Percentiles rank a stretch among this genome's conserved stretches.
phyloP scores from a whole-genome alignment of 2,113 vertebrate genomes.

The Cottus gobio region DNA sequence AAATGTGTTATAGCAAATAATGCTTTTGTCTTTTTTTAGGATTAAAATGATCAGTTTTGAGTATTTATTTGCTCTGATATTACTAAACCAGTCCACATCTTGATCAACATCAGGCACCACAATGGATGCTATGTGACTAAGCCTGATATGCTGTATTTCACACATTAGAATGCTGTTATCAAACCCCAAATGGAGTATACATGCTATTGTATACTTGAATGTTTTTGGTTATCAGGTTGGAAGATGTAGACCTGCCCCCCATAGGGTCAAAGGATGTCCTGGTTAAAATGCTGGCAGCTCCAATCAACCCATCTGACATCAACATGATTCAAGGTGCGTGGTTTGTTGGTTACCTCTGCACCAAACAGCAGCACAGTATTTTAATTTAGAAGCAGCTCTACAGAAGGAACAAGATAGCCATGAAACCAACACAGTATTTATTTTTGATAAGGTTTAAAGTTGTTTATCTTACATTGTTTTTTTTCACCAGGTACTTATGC shows the following conservation, averaged over 20 bases:
- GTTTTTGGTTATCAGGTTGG: conserved; percentile 81
- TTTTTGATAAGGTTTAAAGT: neutral
- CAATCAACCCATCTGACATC: conserved; percentile 95
- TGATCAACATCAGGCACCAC: neutral
- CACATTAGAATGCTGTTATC: neutral
- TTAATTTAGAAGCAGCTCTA: neutral
- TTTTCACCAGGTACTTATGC: conserved; percentile 88
- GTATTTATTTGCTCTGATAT: neutral
- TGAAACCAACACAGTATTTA: neutral
- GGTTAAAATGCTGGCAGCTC: conserved; percentile 92
- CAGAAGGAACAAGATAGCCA: neutral
- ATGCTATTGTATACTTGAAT: neutral
- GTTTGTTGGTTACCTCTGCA: neutral
- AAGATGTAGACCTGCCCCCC: conserved; percentile 79
- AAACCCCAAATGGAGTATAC: neutral
- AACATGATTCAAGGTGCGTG: conserved; percentile 96
- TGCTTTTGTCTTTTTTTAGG: neutral
- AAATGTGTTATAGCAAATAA: no score
- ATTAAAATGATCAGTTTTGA: neutral
- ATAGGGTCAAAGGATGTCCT: conserved; percentile 83
- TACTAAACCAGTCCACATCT: no score
- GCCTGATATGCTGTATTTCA: neutral
- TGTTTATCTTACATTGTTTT: neutral
- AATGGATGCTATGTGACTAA: neutral
- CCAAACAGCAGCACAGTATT: neutral